phyloP scores from a whole-genome alignment of 2,888 invertebrate species.

The Microctonus brassicae region DNA sequence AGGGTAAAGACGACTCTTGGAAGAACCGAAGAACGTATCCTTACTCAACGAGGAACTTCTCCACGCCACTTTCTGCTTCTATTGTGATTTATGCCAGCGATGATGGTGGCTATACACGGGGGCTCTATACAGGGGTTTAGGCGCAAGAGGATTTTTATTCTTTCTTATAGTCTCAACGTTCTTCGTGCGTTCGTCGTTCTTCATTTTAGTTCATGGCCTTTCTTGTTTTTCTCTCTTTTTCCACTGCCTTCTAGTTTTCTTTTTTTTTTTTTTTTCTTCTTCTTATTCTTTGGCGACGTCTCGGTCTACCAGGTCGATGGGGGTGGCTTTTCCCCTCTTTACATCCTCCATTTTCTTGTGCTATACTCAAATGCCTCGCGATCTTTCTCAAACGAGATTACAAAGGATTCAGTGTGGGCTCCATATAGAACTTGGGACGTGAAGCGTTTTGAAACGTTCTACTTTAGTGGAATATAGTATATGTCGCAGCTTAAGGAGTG shows the following conservation, averaged over 20 bases:
- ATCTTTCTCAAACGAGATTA: conserved; percentile 67
- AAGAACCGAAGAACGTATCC: conserved; percentile 56
- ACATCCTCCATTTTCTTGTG: conserved; percentile 26
- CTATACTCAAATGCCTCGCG: conserved; percentile 44
- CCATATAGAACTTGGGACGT: conserved; percentile 49
- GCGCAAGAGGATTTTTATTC: conserved; percentile 47
- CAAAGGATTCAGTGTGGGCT: conserved; percentile 58
- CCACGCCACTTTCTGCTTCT: conserved; percentile 66
- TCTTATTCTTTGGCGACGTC: background rate
- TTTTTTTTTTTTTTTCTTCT: background rate
- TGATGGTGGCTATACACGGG: conserved; percentile 61
- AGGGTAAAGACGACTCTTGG: conserved; percentile 40
- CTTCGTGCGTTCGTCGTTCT: background rate
- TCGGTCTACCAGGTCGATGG: background rate
- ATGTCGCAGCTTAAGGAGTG: conserved; percentile 8
- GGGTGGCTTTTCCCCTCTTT: conserved; percentile 17
- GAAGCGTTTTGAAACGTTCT: conserved; percentile 58
- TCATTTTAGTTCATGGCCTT: background rate
- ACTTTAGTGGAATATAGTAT: conserved; percentile 33
- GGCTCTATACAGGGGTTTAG: conserved; percentile 57
- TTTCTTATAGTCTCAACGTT: conserved; percentile 1
- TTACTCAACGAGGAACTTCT: conserved; percentile 63
- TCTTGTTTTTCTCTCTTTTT: background rate
- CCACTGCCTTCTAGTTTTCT: background rate
- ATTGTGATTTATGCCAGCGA: conserved; percentile 68